These are phyloP conservation scores for Tigriopus japonicus DNA, from an alignment of 1,140 invertebrate genomes.

Conservation along the genomic window DNA sequence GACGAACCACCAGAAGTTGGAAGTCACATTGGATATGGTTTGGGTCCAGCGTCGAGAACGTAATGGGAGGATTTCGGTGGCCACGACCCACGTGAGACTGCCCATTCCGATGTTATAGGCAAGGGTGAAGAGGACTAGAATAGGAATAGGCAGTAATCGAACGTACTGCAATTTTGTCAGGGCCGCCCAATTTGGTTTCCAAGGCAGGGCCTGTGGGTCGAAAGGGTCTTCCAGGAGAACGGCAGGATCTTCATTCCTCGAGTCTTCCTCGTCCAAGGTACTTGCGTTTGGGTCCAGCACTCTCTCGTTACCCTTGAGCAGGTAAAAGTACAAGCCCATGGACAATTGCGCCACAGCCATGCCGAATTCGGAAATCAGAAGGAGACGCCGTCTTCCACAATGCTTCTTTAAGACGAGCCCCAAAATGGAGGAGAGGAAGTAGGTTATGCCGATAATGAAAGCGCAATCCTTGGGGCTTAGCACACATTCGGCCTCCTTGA, in stretches of 20 bases:
- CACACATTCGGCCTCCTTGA: constrained; percentile 1
- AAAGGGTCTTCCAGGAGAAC: too few relatives aligned
- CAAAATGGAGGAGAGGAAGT: constrained; percentile 10
- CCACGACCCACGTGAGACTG: constrained; percentile 3
- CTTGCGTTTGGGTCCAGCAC: background rate
- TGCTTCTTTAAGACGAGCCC: constrained; percentile 6
- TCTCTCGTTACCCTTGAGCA: background rate
- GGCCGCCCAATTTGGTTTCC: background rate
- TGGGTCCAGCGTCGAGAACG: constrained; percentile 2
- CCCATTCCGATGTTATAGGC: constrained; percentile 8
- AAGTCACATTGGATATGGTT: constrained; percentile 1
- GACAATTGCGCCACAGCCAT: constrained; percentile 2
- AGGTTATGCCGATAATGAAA: constrained; percentile 4
- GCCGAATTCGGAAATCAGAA: constrained; percentile 6
- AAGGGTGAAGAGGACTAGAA: constrained; percentile 3
- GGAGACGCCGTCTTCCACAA: background rate
- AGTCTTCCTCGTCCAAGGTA: too few relatives aligned
- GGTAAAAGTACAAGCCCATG: constrained; percentile 5
- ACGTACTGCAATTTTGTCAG: background rate
- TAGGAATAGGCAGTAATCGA: background rate
- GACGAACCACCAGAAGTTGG: constrained; percentile 10
- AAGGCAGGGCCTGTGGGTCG: background rate
- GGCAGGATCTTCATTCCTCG: too few relatives aligned
- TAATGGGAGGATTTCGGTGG: constrained; percentile 7
- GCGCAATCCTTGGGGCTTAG: constrained; percentile 7